Conservation (phyloP, 1,140 invertebrate genomes). For the Drosophila subpulchrella region DNA sequence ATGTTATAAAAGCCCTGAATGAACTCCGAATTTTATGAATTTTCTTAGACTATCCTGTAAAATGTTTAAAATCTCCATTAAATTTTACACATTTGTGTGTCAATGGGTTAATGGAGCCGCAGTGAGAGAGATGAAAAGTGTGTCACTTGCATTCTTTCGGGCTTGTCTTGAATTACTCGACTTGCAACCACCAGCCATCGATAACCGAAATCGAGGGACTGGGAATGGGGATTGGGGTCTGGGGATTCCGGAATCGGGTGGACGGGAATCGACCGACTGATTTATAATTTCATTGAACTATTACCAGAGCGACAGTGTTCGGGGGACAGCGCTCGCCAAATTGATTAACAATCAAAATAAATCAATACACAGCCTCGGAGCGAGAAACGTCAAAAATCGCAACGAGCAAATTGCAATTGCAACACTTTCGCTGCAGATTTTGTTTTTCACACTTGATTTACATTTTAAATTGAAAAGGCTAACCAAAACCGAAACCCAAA, state of each 20-base stretch:
- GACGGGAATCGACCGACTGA: constrained; percentile 43
- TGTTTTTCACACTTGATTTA: constrained; percentile 82
- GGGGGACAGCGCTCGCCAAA: constrained; percentile 61
- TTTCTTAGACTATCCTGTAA: too few species aligned
- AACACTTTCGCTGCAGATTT: constrained; percentile 79
- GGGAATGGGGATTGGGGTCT: neutral
- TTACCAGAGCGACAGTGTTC: constrained; percentile 59
- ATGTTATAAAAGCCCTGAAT: neutral
- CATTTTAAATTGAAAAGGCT: constrained; percentile 81
- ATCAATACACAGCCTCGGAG: constrained; percentile 76
- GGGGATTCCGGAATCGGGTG: constrained; percentile 10
- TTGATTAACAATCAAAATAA: constrained; percentile 82
- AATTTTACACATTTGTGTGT: neutral
- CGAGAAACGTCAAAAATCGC: constrained; percentile 78
- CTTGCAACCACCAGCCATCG: constrained; percentile 4
- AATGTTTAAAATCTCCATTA: neutral
- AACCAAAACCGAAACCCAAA: constrained; percentile 61
- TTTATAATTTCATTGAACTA: constrained; percentile 82
- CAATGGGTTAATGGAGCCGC: constrained; percentile 45
- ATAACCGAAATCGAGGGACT: constrained; percentile 2
- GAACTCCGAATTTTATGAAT: too few species aligned
- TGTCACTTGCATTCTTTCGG: constrained; percentile 72
- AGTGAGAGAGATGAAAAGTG: constrained; percentile 50
- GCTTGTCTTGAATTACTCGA: constrained; percentile 52
- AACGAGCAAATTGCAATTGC: constrained; percentile 81